Base-by-base conservation (phyloP, 2,888 invertebrate genomes). In the Protophormia terraenovae region DNA sequence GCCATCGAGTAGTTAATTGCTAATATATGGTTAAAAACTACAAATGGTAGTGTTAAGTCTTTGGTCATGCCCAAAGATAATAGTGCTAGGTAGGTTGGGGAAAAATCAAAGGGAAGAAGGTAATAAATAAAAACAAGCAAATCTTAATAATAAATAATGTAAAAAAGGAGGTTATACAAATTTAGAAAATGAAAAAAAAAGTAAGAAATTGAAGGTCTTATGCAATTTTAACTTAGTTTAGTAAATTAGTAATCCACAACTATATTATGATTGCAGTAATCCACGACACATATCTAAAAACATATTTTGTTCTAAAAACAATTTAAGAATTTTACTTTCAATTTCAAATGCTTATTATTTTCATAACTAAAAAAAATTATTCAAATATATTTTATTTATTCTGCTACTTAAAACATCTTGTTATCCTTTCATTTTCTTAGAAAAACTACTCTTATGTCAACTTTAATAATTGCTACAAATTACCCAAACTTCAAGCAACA, bases 1-100 rank as follows among this genome's bases (percentile, higher is more conserved):
- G 71, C 64, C 71, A 82, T 71, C 78, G 78, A 85, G 71, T 82
- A 75, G 82, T 79, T 85, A 85, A 85, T 85, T 87, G 87, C 50
- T 86, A 86, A 86, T 87, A 79, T 77, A 87, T 86, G 81, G 82
- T 72, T 78, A 45, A 47, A 47, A 69, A 67, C 81, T 76, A 73
- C 67, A 76, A 73, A 81, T 71, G 45, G 75, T 16, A 22, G 38
- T 67, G 77, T 80, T 71, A 78, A 67, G 71, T 22, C 35, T 66
- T 58, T 58, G 53, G 32, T 22, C n/a, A n/a, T n/a, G n/a, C n/a
- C 38, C 66, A 27, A 69, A 55, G 62, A 76, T 69, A 32, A 77
- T 76, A 58, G 55, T 67, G 27, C 6, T 1, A 22, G 41, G 45
- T 32, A 27, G 60, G 27, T n/a, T 16, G 29, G 1, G 4, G 8